Percentiles rank a stretch among this genome's conserved stretches.
phyloP scores from a whole-genome alignment of 2,113 vertebrate species.

The Crotalus viridis region DNA sequence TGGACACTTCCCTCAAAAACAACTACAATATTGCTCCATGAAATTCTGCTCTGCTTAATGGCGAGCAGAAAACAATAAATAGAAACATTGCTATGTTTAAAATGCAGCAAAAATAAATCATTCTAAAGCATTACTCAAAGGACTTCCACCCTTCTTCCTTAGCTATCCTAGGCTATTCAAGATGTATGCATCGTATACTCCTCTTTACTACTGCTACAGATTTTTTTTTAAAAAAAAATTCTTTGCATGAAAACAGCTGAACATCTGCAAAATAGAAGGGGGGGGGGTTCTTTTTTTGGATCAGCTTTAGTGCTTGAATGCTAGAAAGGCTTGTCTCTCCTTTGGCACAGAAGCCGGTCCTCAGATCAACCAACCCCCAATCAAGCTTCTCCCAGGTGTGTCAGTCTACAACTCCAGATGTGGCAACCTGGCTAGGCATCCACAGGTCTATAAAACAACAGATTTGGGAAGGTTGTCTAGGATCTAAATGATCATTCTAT shows the following conservation, averaged over 20 bases:
- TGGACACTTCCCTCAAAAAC: slow-evolving; percentile 26
- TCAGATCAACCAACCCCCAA: background rate
- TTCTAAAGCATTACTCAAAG: slow-evolving; percentile 17
- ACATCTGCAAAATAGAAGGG: slow-evolving; percentile 53
- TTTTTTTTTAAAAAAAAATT: slow-evolving; percentile 1
- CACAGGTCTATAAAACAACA: background rate
- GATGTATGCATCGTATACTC: slow-evolving; percentile 36
- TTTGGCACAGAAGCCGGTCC: background rate
- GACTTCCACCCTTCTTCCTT: slow-evolving; percentile 29
- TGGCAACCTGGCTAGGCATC: background rate
- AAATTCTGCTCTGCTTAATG: background rate
- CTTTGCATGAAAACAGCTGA: slow-evolving; percentile 57
- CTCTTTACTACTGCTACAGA: slow-evolving; percentile 23
- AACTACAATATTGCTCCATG: background rate
- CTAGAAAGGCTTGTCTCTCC: slow-evolving; percentile 20
- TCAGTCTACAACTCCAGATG: background rate
- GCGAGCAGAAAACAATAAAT: background rate
- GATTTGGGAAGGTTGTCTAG: background rate
- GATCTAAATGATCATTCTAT: background rate
- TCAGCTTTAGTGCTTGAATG: slow-evolving; percentile 51
- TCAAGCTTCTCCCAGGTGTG: background rate
- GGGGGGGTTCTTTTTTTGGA: background rate
- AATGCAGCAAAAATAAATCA: slow-evolving; percentile 38
- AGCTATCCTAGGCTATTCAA: slow-evolving; percentile 43
- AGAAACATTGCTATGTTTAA: background rate